Evolutionary conservation across 23 tunicate species (phyloP), one percentile per base, ranked within the genome.

Genomic region (Halocynthia roretzi): DNA sequence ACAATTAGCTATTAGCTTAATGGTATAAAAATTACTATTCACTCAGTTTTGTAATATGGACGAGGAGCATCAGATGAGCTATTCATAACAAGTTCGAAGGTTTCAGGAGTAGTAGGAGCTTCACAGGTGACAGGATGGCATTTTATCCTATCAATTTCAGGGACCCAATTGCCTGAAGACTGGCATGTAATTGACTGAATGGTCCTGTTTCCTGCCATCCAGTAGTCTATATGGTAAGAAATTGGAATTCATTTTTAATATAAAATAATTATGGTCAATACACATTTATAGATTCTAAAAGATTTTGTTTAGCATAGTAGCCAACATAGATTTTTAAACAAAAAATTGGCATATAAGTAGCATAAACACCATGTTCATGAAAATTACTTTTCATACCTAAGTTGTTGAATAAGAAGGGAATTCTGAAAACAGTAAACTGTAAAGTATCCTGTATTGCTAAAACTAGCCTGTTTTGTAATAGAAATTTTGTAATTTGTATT

Each of bases 61-160:
- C 31, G n/a, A 65, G 22, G 48, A 15, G 22, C 10, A 20, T 65
- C 31, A 5, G 48, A 40, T 15, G 31, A 65, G 22, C 48, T 48
- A 10, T 11, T 65, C 15, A 6, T 8, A 15, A 20, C 48, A 11
- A 20, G 10, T 15, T 10, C n/a, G 10, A 15, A 2, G 44, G 44
- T 58, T 8, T 44, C 53, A 60, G 76, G 70, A 14, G 62, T 54
- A 6, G 5, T 56, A 21, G 88, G 83, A 52, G 21, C 19, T 5
- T 52, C 67, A 61, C 88, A 84, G 0, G 88, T 84, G 10, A 77
- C 68, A 70, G 88, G 88, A 52, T 57, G 61, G 79, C 88, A 84
- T 15, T 51, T 54, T n/a, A 77, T 50, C 21, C 21, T 49, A 6
- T 52, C 12, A 5, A 81, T 78, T 1, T 81, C 82, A 9, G 85